These are phyloP conservation scores for Leucoma salicis DNA, from an alignment of 2,888 invertebrate genomes.

Conservation along the genomic window DNA sequence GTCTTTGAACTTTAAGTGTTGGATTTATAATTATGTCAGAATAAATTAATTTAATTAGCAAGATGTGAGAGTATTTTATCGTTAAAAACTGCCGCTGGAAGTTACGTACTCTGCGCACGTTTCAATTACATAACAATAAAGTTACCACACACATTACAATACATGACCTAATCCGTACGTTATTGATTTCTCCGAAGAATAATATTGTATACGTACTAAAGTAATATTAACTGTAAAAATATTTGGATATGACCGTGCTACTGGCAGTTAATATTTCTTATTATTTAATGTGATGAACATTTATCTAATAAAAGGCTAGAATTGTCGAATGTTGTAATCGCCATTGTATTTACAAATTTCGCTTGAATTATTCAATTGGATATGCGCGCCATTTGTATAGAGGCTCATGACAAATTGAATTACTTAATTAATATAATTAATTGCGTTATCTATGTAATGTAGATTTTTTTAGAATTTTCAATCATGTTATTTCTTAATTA, in stretches of 20 bases:
- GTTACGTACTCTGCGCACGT: slow-evolving; percentile 5
- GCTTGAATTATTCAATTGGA: not conserved
- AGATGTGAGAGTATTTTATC: slow-evolving; percentile 7
- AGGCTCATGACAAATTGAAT: not conserved
- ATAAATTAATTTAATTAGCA: slow-evolving; percentile 7
- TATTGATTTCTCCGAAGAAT: slow-evolving; percentile 47
- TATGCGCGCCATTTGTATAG: not conserved
- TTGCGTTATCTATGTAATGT: not conserved
- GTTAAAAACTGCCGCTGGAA: slow-evolving; percentile 7
- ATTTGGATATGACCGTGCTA: no score
- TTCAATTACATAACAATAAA: slow-evolving; percentile 10
- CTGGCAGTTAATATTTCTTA: no score
- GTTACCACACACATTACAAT: slow-evolving; percentile 17
- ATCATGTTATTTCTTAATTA: not conserved
- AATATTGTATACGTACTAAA: slow-evolving; percentile 25
- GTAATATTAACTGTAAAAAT: no score
- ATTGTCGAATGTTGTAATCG: no score
- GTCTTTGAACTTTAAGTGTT: slow-evolving; percentile 21
- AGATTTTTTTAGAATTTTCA: no score
- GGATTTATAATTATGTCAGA: slow-evolving; percentile 9
- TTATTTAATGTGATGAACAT: no score
- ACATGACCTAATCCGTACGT: slow-evolving; percentile 25
- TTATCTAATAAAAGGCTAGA: no score
- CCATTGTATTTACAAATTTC: not conserved
- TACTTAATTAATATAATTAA: not conserved